Evolutionary conservation across 1,140 invertebrate genomes (phyloP), one percentile per base, ranked within the genome.

Genomic region (Marisa cornuarietis): DNA sequence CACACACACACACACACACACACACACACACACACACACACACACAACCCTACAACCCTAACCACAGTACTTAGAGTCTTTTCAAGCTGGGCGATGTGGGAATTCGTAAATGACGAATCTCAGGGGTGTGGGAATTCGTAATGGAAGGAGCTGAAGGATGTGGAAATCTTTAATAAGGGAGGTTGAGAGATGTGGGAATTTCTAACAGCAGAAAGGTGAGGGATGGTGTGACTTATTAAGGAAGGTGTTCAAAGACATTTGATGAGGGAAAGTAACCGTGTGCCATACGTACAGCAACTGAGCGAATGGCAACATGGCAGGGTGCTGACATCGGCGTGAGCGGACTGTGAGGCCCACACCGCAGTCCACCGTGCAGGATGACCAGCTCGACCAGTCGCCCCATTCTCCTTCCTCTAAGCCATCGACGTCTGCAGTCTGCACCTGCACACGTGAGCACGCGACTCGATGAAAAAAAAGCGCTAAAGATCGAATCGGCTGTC

Each of bases 251-350:
- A n/a, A 65, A 24, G 26, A 10, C n/a, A 68, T 18, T n/a, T 9
- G 1, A 63, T 18, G 11, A 31, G 24, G 49, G 14, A 11, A 20
- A 69, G 42, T 14, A 69, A 3, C 1, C 7, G 42, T 26, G 24
- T 16, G 42, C 68, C 14, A 31, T 11, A 73, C 78, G 71, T 61
- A 79, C 78, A 79, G 71, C 11, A 79, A 69, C 61, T 31, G 72
- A 62, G 71, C 71, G 11, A 79, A 69, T 2, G 74, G 73, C 51
- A 76, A 68, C 31, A 62, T 65, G 54, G 58, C 65, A 1, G 79
- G 74, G 26, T 75, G 73, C 52, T 80, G 73, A 62, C 79, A 80
- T 54, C 65, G 73, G 9, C 79, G 73, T 26, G 79, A 69, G 9
- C 79, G 65, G 16, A 69, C 65, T 4, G 65, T 75, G 73, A 80